Base-by-base conservation (phyloP, 1,140 invertebrate species). In the Sarcophaga bullata region DNA sequence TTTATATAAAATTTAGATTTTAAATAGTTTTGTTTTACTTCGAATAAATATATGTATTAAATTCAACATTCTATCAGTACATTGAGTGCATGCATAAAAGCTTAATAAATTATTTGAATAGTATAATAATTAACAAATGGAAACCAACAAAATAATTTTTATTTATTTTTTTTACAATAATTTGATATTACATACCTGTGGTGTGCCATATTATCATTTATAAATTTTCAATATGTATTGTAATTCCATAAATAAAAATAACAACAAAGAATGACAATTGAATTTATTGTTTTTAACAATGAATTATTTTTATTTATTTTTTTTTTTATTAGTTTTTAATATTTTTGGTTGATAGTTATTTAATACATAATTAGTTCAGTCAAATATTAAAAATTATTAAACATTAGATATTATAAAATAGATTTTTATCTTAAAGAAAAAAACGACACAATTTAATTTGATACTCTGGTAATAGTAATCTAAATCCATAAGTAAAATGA, bases 131-230 rank as follows among this genome's bases (percentile, higher is more conserved):
- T 37, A 37, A 37, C 25, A 37, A 37, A 37, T 37, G 1, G 1
- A 37, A 52, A 52, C 78, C 47, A 84, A 85, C 81, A 87, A 86
- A 86, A 84, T 81, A 84, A 85, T 50, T 10, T 48, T 19, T 52
- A n/a, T 25, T 47, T 48, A 46, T 78, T 78, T 1, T 37, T 37
- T 37, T 37, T 37, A 37, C 25, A 37, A 37, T 37, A 37, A 37
- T 37, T 37, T 37, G 25, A 37, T 2, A 37, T 37, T 80, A 80
- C 76, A 80, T 80, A 80, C 76, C 76, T 80, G 48, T 80, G 10
- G 15, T 68, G 25, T 54, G 17, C n/a, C 47, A 15, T 62, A 17
- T 25, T 58, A 17, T 62, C n/a, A 46, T 13, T 68, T 25, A 19
- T 6, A 10, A 52, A 10, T 52, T 52, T 52, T 68, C n/a, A 68